phyloP scores from a whole-genome alignment of 2,113 vertebrate genomes.

The Eonycteris spelaea region DNA sequence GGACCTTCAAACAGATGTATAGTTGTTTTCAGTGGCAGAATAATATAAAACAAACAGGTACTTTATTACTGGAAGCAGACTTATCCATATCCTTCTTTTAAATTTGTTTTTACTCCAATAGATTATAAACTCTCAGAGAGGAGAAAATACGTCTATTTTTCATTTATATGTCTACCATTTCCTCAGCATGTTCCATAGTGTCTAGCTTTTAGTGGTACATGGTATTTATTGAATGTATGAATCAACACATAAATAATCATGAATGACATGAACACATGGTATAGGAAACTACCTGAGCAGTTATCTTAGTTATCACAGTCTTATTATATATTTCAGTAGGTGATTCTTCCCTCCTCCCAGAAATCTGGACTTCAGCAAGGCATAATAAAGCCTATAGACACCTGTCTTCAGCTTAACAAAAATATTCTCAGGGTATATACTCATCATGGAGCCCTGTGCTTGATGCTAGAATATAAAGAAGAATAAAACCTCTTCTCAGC shows the following conservation, averaged over 20 bases:
- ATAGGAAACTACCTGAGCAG: background rate
- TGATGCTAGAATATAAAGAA: background rate
- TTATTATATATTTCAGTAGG: background rate
- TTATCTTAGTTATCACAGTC: background rate
- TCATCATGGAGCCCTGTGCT: background rate
- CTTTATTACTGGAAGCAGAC: background rate
- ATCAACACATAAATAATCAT: background rate
- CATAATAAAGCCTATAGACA: background rate
- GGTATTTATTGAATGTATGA: background rate
- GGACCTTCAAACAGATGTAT: background rate
- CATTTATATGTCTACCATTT: background rate
- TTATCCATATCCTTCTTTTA: background rate
- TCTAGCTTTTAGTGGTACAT: background rate
- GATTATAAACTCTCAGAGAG: background rate
- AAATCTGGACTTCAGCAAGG: background rate
- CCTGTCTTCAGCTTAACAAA: background rate
- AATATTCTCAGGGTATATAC: background rate
- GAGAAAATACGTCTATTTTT: background rate
- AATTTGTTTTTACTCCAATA: background rate
- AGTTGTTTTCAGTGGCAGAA: background rate
- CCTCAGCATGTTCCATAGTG: background rate
- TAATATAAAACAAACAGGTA: background rate
- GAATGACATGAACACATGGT: background rate
- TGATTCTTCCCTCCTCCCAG: background rate
- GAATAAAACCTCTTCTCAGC: background rate